Evolutionary conservation across 2,113 vertebrate genomes (phyloP).

Genomic region (Dipodomys spectabilis): DNA sequence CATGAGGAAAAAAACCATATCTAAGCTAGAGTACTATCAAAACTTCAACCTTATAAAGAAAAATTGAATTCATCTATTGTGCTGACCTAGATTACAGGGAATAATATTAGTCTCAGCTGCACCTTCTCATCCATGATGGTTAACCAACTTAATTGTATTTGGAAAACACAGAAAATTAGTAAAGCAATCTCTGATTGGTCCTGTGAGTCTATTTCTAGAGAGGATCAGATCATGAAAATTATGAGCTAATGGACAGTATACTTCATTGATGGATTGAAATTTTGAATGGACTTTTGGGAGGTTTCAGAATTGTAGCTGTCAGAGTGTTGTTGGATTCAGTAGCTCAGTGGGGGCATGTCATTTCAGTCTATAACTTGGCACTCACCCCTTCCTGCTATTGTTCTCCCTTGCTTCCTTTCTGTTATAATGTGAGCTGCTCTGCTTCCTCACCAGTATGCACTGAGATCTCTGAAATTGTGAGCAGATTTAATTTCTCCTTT

Average conservation of each 20-base stretch:
- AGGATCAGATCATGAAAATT: background rate
- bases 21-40: background rate
- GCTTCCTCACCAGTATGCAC: background rate
- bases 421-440: background rate
- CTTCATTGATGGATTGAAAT: background rate
- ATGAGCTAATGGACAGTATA: background rate
- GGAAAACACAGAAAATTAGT: too few species aligned
- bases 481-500: background rate
- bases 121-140: background rate
- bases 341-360: background rate
- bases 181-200: background rate
- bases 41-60: background rate
- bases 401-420: background rate
- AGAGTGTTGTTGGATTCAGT: too few species aligned
- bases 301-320: too few species aligned
- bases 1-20: background rate
- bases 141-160: background rate
- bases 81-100: background rate
- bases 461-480: background rate
- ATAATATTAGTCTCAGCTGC: background rate
- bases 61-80: background rate
- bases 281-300: too few species aligned
- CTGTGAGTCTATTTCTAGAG: background rate
- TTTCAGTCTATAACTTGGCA: background rate
- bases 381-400: background rate